Percentiles rank a stretch among this genome's conserved stretches.
These are phyloP conservation scores for Agrochola lota DNA, from an alignment of 2,888 invertebrate genomes.

Conservation along the genomic window DNA sequence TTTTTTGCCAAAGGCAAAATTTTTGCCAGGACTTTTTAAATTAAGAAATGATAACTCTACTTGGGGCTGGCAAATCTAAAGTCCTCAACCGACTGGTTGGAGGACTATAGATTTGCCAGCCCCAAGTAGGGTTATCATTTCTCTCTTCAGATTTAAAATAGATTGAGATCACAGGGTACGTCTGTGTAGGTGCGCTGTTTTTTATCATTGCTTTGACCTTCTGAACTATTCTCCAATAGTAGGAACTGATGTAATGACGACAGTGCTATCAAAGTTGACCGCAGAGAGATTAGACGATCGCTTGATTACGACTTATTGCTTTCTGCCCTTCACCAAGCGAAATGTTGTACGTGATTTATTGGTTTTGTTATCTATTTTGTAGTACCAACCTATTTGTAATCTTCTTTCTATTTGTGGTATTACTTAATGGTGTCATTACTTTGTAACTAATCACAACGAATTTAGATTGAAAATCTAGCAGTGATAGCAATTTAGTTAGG, in stretches of 20 bases:
- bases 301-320: slow-evolving; percentile 71
- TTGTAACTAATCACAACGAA: slow-evolving; percentile 5
- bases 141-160: no score
- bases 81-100: no score
- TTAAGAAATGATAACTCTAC: no score
- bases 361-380: slow-evolving; percentile 23
- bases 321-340: slow-evolving; percentile 64
- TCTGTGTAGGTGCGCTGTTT: background rate
- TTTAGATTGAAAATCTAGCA: background rate
- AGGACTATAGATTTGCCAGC: no score
- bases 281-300: slow-evolving; percentile 68
- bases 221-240: background rate
- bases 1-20: no score
- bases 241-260: slow-evolving; percentile 56
- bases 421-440: slow-evolving; percentile 12
- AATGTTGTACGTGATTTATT: slow-evolving; percentile 62
- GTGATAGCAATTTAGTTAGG: background rate
- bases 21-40: no score
- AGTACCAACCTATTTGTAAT: slow-evolving; percentile 26
- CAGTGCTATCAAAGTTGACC: slow-evolving; percentile 62
- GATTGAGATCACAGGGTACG: background rate
- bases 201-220: background rate
- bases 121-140: no score
- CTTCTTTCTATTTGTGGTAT: slow-evolving; percentile 10
- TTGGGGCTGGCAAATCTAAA: no score